These are phyloP conservation scores for Colostygia pectinataria DNA, from an alignment of 2,888 invertebrate genomes.

Conservation along the genomic window DNA sequence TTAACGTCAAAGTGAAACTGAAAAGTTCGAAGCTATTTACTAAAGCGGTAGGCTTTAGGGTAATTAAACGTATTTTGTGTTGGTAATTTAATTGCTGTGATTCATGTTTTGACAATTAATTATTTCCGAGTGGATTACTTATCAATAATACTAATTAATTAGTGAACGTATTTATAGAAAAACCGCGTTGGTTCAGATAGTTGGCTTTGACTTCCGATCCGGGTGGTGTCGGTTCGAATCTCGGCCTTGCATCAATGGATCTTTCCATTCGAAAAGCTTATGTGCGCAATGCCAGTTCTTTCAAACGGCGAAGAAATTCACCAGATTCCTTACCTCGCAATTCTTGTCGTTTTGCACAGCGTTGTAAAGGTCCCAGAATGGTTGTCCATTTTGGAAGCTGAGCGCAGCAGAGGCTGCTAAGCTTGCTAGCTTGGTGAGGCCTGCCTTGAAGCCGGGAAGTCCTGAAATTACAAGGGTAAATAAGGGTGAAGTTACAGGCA, in stretches of 20 bases:
- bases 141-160: too few relatives aligned
- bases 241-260: too few relatives aligned
- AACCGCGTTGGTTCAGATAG: too few relatives aligned
- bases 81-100: not conserved
- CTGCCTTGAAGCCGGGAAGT: slow-evolving; percentile 87
- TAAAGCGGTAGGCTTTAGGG: not conserved
- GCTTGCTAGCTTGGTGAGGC: slow-evolving; percentile 88
- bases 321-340: slow-evolving; percentile 84
- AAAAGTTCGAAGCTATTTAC: slow-evolving; percentile 8
- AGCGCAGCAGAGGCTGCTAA: slow-evolving; percentile 90
- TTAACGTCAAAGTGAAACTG: slow-evolving; percentile 16
- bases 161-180: too few relatives aligned
- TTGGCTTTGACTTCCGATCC: too few relatives aligned
- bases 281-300: too few relatives aligned
- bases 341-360: slow-evolving; percentile 88
- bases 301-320: too few relatives aligned
- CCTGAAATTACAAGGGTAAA: slow-evolving; percentile 46
- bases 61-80: not conserved
- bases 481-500: too few relatives aligned
- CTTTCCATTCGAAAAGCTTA: too few relatives aligned
- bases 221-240: too few relatives aligned
- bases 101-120: not conserved
- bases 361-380: slow-evolving; percentile 91
- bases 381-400: slow-evolving; percentile 87
- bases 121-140: not conserved